Conservation (phyloP, 2,113 vertebrate genomes). For the Chamaetylas fuelleborni region DNA sequence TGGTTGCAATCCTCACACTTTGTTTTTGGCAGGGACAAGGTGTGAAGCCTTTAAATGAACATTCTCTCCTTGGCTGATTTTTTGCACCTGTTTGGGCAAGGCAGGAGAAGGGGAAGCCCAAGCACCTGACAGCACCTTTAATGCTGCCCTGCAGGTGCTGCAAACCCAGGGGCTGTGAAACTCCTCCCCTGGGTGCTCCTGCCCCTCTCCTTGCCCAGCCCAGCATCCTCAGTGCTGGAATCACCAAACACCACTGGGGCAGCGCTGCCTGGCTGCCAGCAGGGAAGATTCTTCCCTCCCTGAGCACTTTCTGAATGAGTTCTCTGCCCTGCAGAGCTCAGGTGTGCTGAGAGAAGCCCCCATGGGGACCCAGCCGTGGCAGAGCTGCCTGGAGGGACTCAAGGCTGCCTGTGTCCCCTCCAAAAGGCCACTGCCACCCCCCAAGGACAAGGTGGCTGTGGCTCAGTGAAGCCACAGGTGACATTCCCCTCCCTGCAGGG, state of each 20-base stretch:
- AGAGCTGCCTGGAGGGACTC: neutral
- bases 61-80: neutral
- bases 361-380: fast-evolving
- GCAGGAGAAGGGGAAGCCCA: neutral
- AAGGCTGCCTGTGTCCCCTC: neutral
- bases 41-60: constrained; percentile 26
- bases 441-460: neutral
- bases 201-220: neutral
- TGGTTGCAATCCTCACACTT: neutral
- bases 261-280: neutral
- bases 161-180: neutral
- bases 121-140: neutral
- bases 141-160: neutral
- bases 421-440: neutral
- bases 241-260: neutral
- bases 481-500: neutral
- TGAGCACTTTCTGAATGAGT: neutral
- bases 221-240: neutral
- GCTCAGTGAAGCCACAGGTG: neutral
- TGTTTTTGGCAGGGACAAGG: neutral
- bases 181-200: neutral
- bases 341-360: neutral
- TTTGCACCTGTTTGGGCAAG: neutral
- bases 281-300: neutral
- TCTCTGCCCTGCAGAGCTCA: neutral